Evolutionary conservation across 1,140 invertebrate genomes (phyloP).

Genomic region (Conus ventricosus): DNA sequence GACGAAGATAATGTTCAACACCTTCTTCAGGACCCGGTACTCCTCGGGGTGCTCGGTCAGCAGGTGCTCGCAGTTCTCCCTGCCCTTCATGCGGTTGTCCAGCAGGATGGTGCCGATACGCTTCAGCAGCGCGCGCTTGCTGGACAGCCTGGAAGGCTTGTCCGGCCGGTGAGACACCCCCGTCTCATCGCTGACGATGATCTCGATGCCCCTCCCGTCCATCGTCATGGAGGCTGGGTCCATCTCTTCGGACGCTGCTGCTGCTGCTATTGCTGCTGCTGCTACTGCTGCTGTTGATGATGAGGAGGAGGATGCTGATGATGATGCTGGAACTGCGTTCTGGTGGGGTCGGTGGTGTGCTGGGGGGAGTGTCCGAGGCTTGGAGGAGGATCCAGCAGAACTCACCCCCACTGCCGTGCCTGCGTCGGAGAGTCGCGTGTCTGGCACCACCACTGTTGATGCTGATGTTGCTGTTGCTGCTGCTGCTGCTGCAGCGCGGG

Average conservation of each 20-base stretch:
- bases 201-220: constrained; percentile 53
- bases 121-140: constrained; percentile 46
- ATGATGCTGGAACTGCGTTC: neutral
- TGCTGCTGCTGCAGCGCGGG: too few species aligned
- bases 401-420: neutral
- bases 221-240: constrained; percentile 30
- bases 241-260: constrained; percentile 6
- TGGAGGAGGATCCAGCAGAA: neutral
- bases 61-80: constrained; percentile 44
- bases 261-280: neutral
- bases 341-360: neutral
- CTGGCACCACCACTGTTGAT: too few species aligned
- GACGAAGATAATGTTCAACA: constrained; percentile 55
- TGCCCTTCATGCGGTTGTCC: constrained; percentile 51
- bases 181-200: constrained; percentile 50
- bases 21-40: constrained; percentile 52
- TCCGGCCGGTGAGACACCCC: constrained; percentile 36
- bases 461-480: too few species aligned
- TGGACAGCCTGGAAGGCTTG: constrained; percentile 7
- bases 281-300: neutral
- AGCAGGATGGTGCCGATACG: constrained; percentile 45
- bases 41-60: constrained; percentile 49
- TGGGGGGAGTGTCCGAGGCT: neutral
- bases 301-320: neutral
- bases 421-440: neutral